Base-by-base conservation (phyloP, 2,797 vertebrate species). In the Arrhamphus sclerolepis region DNA sequence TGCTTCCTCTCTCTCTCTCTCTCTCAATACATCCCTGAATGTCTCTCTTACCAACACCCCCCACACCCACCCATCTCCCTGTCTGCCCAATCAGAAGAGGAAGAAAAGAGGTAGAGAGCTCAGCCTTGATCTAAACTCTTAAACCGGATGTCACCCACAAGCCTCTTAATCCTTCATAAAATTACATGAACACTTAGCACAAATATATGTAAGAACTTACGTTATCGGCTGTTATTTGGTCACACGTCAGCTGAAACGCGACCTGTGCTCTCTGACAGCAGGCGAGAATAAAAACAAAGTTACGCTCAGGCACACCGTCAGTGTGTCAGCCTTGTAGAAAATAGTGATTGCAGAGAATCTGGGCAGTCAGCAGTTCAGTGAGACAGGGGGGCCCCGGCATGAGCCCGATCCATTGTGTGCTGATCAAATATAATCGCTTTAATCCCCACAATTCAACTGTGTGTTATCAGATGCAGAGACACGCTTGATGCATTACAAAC, bases 391-490 rank as follows among this genome's bases (percentile, higher is more conserved):
- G 8, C 66, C 87, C 81, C 70, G 56, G 86, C 70, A 82, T 62
- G 53, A 64, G 71, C 68, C 81, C 64, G 53, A 75, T 48, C 83
- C 80, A 46, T 76, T 85, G 92, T 90, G 31, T 79, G 51, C 82
- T 86, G 75, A 82, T 82, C 58, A 84, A 90, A 80, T 85, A 64
- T 88, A 93, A 92, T 83, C 86, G 14, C 91, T 90, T 78, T 82
- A 91, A 91, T 89, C 91, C 89, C 76, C 82, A 72, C 77, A 74
- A 72, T 86, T 91, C 80, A 77, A 79, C 78, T 69, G 78, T 75
- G 89, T 70, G 73, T 84, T 83, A 84, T 79, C 75, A 85, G 87
- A 84, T 62, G 66, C 72, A 55, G 73, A 64, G 64, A 75, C 70
- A 47, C 53, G 49, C 74, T 49, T 2, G 42, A 57, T 56, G 54